Evolutionary conservation across 2,797 vertebrate genomes (phyloP), one percentile per base, ranked within the genome.

Genomic region (Scarus forsteni): DNA sequence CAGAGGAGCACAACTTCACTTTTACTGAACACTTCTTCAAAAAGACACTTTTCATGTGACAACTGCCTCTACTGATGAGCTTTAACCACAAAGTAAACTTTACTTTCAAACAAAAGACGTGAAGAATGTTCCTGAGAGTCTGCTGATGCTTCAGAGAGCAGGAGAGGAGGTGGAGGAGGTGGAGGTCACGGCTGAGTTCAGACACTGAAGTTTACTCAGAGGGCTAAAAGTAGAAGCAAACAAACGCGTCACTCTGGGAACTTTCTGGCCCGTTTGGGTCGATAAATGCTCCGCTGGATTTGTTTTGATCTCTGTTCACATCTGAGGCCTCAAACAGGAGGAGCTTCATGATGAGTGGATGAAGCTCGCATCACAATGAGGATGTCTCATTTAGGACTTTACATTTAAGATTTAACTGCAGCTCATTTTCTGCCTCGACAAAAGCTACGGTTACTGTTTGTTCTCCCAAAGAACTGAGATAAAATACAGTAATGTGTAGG

Each of bases 1-100:
- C 45, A 51, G 59, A 46, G 66, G 60, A 48, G 65, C 58, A 64
- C 62, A 27, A 12, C 0, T 38, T 66, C 48, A 16, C 54, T 13
- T 9, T 7, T 3, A 10, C 13, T 16, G 1, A 18, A 36, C 18
- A 6, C 12, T 5, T 57, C 14, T 44, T 8, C 19, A 1, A 0
- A 11, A 44, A 10, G 19, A 16, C 39, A 64, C 40, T 3, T 48
- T 16, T 57, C 15, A 18, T 35, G 7, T 27, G 10, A 11, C 19
- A 36, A 1, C 42, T 3, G 38, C 8, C 10, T 16, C 53, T 13
- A 1, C 40, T 48, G 6, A 59, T 8, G 11, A 61, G 35, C 16
- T 48, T 13, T 18, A 27, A 44, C 18, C n/a, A 3, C 18, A 10
- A n/a, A 35, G 62, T 59, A 44, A 45, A 9, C 15, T 54, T 3